Conservation (phyloP, 1,140 invertebrate species). For the Mamestra configurata region DNA sequence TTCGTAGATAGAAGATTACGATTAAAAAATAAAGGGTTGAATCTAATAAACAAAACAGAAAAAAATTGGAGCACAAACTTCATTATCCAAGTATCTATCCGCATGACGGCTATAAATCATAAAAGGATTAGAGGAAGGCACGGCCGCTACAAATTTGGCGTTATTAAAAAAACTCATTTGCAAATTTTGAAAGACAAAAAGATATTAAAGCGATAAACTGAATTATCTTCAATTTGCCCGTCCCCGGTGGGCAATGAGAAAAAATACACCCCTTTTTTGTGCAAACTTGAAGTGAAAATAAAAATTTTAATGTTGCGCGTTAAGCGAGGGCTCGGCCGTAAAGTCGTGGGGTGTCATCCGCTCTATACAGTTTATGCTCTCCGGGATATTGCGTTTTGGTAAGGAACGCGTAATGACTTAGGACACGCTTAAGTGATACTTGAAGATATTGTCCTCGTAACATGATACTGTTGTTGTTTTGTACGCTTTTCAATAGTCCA, state of each 20-base stretch:
- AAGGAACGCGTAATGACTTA: not conserved
- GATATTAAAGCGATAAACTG: conserved; percentile 85
- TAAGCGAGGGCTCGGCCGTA: conserved; percentile 55
- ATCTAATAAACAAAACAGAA: conserved; percentile 58
- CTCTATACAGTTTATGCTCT: conserved; percentile 46
- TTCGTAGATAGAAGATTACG: conserved; percentile 13
- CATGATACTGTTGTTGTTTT: not conserved
- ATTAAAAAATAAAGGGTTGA: conserved; percentile 53
- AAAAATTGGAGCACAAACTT: conserved; percentile 61
- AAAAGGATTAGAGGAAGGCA: conserved; percentile 72
- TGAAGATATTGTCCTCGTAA: not conserved
- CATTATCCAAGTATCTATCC: conserved; percentile 60
- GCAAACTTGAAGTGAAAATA: conserved; percentile 69
- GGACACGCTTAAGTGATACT: not conserved
- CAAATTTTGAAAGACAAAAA: conserved; percentile 86
- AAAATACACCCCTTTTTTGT: conserved; percentile 69
- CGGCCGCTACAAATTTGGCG: conserved; percentile 79
- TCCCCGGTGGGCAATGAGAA: conserved; percentile 62
- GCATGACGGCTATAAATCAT: conserved; percentile 75
- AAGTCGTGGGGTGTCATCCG: conserved; percentile 47
- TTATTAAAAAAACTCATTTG: conserved; percentile 88
- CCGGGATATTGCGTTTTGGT: not conserved
- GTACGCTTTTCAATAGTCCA: not conserved
- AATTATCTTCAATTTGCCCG: conserved; percentile 79
- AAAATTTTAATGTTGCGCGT: conserved; percentile 77